Conservation (phyloP, 2,113 vertebrate species). For the Phrynocephalus versicolor region DNA sequence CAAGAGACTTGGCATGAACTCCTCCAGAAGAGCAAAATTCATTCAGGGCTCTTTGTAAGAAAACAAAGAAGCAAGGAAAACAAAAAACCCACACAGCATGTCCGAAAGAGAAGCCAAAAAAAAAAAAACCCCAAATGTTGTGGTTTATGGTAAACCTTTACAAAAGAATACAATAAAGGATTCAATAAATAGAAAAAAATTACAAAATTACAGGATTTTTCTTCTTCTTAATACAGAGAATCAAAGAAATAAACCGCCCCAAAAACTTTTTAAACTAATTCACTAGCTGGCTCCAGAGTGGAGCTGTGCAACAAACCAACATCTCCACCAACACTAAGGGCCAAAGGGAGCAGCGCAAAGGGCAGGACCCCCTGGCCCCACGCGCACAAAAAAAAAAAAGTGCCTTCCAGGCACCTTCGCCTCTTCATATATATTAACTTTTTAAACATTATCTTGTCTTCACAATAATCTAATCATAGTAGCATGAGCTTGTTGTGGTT, state of each 20-base stretch:
- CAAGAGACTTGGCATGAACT: not conserved
- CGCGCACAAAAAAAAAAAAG: constrained; percentile 16
- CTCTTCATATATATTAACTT: constrained; percentile 47
- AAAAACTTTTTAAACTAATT: constrained; percentile 3
- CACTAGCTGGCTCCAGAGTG: constrained; percentile 23
- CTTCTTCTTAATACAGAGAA: constrained; percentile 51
- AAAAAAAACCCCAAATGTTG: not conserved
- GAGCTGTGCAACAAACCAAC: constrained; percentile 41
- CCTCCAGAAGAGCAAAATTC: not conserved
- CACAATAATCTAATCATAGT: constrained; percentile 34
- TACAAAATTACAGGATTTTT: constrained; percentile 63
- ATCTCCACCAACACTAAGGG: constrained; percentile 16
- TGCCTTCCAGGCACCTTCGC: not conserved
- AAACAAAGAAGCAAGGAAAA: not conserved
- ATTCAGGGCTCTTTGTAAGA: not conserved
- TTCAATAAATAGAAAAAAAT: constrained; percentile 73
- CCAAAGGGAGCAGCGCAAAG: not conserved
- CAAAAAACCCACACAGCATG: not conserved
- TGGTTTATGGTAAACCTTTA: constrained; percentile 44
- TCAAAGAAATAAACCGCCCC: constrained; percentile 24
- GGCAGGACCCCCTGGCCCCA: not conserved
- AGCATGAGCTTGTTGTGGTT: constrained; percentile 16
- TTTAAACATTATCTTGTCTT: constrained; percentile 36
- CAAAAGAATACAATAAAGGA: constrained; percentile 56
- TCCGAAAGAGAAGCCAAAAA: not conserved